Evolutionary conservation across 1,140 invertebrate species (phyloP), one percentile per base, ranked within the genome.

Genomic region (Laodelphax striatellus): DNA sequence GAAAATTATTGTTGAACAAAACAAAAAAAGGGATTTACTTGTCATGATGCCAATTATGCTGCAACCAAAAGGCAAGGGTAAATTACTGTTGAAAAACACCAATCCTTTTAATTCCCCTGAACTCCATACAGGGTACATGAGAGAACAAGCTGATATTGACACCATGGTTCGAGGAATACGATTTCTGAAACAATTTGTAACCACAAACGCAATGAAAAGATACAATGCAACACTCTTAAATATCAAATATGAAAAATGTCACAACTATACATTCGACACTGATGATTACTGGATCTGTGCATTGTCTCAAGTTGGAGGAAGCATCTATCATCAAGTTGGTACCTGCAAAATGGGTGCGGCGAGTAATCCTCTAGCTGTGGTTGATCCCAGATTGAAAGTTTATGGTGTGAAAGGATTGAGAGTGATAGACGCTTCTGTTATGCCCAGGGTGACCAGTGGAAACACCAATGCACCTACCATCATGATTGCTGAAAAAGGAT

Each of bases 271-370:
- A 10, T 65, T 69, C 11, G 41, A 69, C 57, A 67, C 70, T 0
- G 72, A 76, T 55, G 57, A 68, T 14, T 78, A 78, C 62, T 73
- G 74, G 68, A 65, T 64, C 19, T 76, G 75, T 57, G 62, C 53
- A 16, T 38, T 64, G 16, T 57, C 56, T 21, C 60, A 66, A 34
- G 14, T 65, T 11, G 55, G 63, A 10, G 52, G 60, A 43, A 72
- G 66, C 87, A 92, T 70, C 82, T 71, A 8, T 11, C 79, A 80
- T 63, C 86, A 87, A 70, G 78, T 78, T 14, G 78, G 80, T 3
- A 82, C 80, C 2, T 79, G 76, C 46, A 79, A 74, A 68, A 83
- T 84, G 81, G 81, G 81, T 0, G 72, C 76, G 0, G 11, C 13
- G 0, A 59, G 43, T 10, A 78, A 80, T 65, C 50, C 64, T 0